phyloP scores from a whole-genome alignment of 1,140 invertebrate genomes.

The Potamilus streckersoni region DNA sequence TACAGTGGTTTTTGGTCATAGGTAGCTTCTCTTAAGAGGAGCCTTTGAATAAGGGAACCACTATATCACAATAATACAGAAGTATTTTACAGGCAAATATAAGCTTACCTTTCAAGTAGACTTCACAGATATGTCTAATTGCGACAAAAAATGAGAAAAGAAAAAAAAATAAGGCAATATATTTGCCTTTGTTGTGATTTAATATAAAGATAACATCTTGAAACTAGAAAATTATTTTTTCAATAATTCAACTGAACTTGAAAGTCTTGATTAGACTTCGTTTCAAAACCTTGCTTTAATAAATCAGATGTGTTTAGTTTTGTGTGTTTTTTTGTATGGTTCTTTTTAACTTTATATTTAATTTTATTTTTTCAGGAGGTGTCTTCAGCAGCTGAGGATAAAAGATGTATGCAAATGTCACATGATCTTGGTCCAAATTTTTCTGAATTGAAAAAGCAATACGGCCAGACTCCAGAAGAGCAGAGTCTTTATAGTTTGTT shows the following conservation, averaged over 20 bases:
- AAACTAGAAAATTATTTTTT: neutral
- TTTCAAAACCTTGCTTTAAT: neutral
- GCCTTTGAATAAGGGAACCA: no score
- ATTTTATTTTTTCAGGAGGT: conserved; percentile 35
- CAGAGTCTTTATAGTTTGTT: conserved; percentile 44
- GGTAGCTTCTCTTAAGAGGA: no score
- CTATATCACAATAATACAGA: no score
- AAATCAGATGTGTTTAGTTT: neutral
- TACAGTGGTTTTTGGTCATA: no score
- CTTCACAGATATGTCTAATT: no score
- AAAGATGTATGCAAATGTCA: conserved; percentile 14
- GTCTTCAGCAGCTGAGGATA: conserved; percentile 35
- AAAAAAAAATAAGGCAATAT: neutral
- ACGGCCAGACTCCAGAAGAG: conserved; percentile 43
- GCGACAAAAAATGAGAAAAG: no score
- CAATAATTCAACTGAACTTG: neutral
- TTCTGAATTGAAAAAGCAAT: conserved; percentile 35
- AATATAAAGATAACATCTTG: neutral
- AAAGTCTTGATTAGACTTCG: neutral
- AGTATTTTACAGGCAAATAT: no score
- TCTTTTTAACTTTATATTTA: neutral
- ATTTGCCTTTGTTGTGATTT: neutral
- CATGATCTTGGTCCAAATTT: conserved; percentile 43
- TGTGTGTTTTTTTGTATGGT: neutral
- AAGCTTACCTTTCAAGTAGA: no score